Conservation (phyloP, 1,140 invertebrate species). For the Galleria mellonella region DNA sequence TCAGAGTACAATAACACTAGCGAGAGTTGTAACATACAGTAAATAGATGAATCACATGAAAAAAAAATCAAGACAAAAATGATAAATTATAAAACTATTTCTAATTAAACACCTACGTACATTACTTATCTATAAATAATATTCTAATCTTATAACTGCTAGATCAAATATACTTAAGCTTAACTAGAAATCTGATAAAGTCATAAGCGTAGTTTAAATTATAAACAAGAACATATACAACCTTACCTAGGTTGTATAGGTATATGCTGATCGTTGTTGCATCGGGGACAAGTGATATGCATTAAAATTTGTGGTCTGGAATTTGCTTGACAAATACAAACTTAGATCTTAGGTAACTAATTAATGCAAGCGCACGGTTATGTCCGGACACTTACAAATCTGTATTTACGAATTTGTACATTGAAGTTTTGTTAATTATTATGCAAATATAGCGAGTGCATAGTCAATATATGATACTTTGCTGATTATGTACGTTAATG, state of each 20-base stretch:
- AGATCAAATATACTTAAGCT: too few species aligned
- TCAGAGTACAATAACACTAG: constrained; percentile 19
- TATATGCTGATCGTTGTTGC: too few species aligned
- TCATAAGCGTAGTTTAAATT: constrained; percentile 5
- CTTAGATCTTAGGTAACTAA: constrained; percentile 18
- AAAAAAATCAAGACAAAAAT: too few species aligned
- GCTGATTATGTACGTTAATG: constrained; percentile 17
- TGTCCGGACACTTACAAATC: constrained; percentile 34
- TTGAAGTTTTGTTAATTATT: constrained; percentile 26
- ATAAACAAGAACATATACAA: constrained; percentile 3
- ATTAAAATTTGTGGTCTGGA: constrained; percentile 31
- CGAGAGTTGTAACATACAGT: neutral
- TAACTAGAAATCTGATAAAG: neutral
- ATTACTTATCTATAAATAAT: too few species aligned
- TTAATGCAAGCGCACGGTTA: constrained; percentile 56
- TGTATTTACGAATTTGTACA: constrained; percentile 42
- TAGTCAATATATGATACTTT: constrained; percentile 45
- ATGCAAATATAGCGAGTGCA: constrained; percentile 39
- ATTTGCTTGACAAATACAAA: constrained; percentile 28
- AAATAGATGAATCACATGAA: too few species aligned
- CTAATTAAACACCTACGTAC: too few species aligned
- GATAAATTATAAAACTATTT: too few species aligned
- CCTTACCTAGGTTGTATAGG: neutral
- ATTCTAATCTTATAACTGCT: too few species aligned
- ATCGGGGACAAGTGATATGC: neutral